phyloP scores from a whole-genome alignment of 2,888 invertebrate species.

The Conops quadrifasciatus region DNA sequence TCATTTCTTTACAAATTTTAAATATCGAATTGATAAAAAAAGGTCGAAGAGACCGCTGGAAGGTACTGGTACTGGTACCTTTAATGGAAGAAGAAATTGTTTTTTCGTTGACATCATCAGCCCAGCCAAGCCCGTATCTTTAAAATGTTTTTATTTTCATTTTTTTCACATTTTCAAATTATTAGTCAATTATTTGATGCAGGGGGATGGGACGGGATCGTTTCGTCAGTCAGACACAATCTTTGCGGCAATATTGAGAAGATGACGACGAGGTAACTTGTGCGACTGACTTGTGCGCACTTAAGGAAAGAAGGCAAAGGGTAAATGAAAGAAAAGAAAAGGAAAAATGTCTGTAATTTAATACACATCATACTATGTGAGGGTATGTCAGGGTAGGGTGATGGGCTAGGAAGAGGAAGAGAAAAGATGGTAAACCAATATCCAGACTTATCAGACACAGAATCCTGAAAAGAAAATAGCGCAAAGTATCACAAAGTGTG shows the following conservation, averaged over 20 bases:
- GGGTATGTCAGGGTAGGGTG: too few species aligned
- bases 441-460: too few species aligned
- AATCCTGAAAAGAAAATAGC: slow-evolving; percentile 22
- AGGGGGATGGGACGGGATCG: too few species aligned
- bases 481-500: slow-evolving; percentile 27
- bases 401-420: not conserved
- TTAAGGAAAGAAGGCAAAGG: slow-evolving; percentile 6
- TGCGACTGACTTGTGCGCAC: not conserved
- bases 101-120: slow-evolving; percentile 11
- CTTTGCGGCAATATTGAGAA: slow-evolving; percentile 21
- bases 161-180: not conserved
- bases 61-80: slow-evolving; percentile 7
- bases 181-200: slow-evolving; percentile 8
- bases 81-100: not conserved
- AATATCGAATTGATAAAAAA: slow-evolving; percentile 24
- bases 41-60: not conserved
- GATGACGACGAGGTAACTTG: slow-evolving; percentile 12
- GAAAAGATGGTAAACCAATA: slow-evolving; percentile 25
- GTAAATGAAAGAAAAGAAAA: slow-evolving; percentile 6
- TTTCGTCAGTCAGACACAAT: too few species aligned
- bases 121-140: slow-evolving; percentile 28
- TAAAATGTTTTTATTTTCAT: slow-evolving; percentile 22
- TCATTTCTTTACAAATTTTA: slow-evolving; percentile 10
- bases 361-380: too few species aligned
- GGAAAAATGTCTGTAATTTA: not conserved